phyloP scores from a whole-genome alignment of 2,113 vertebrate species.

The Natator depressus region DNA sequence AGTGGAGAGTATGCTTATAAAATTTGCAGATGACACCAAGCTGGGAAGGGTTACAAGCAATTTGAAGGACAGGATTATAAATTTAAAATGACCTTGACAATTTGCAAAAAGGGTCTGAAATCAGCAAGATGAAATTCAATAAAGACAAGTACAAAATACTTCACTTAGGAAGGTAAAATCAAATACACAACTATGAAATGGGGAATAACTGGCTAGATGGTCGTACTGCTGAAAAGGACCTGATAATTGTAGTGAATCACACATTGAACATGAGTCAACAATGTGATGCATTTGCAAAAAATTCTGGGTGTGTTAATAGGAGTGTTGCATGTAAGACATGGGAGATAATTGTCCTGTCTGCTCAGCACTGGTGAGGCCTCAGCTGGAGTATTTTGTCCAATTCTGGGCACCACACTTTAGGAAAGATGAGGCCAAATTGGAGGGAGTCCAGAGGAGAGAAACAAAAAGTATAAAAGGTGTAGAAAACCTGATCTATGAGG shows the following conservation, averaged over 20 bases:
- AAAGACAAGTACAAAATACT: too few species aligned
- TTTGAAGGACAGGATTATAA: too few species aligned
- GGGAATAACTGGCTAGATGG: not conserved
- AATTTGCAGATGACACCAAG: too few species aligned
- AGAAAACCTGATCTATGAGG: not conserved
- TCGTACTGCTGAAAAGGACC: not conserved
- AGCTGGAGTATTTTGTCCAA: not conserved
- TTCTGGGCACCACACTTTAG: not conserved
- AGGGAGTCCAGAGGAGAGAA: not conserved
- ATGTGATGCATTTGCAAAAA: not conserved
- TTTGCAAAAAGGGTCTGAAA: too few species aligned
- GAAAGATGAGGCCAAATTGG: not conserved
- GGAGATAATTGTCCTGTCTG: not conserved
- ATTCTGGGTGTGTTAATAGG: not conserved
- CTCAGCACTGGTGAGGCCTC: not conserved
- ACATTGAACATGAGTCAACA: not conserved
- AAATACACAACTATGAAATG: not conserved
- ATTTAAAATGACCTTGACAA: too few species aligned
- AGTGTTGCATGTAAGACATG: not conserved
- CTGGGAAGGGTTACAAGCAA: too few species aligned
- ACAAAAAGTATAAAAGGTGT: not conserved
- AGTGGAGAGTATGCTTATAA: too few species aligned
- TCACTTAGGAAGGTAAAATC: too few species aligned
- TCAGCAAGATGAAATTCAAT: too few species aligned
- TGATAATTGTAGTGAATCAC: not conserved